Conservation (phyloP, 2,797 vertebrate genomes). For the Pantherophis vulpinus region DNA sequence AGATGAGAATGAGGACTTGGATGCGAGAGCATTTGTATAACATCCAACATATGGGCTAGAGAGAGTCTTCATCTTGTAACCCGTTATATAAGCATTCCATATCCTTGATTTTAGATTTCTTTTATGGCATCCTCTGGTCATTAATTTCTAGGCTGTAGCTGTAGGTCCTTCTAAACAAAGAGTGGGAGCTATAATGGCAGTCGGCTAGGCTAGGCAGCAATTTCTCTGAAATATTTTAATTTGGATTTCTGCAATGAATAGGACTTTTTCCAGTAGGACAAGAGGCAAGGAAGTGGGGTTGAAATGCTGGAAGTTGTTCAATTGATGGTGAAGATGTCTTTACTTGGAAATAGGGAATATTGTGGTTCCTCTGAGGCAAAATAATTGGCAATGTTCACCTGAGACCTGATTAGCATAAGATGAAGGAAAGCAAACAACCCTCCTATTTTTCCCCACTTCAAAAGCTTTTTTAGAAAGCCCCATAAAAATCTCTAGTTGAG, state of each 20-base stretch:
- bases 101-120: not conserved
- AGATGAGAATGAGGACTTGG: not conserved
- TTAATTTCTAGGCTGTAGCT: not conserved
- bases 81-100: not conserved
- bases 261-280: not conserved
- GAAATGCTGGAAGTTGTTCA: not conserved
- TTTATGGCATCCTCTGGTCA: not conserved
- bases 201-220: not conserved
- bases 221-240: not conserved
- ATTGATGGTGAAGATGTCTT: not conserved
- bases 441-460: not conserved
- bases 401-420: not conserved
- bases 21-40: not conserved
- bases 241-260: not conserved
- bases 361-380: not conserved
- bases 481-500: not conserved
- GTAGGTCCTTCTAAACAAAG: not conserved
- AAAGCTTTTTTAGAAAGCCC: not conserved
- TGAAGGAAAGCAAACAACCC: not conserved
- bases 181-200: not conserved
- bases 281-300: not conserved
- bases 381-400: not conserved
- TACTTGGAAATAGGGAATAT: not conserved
- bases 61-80: not conserved
- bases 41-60: not conserved